phyloP scores from a whole-genome alignment of 2,113 vertebrate genomes.

The Oncorhynchus clarkii region DNA sequence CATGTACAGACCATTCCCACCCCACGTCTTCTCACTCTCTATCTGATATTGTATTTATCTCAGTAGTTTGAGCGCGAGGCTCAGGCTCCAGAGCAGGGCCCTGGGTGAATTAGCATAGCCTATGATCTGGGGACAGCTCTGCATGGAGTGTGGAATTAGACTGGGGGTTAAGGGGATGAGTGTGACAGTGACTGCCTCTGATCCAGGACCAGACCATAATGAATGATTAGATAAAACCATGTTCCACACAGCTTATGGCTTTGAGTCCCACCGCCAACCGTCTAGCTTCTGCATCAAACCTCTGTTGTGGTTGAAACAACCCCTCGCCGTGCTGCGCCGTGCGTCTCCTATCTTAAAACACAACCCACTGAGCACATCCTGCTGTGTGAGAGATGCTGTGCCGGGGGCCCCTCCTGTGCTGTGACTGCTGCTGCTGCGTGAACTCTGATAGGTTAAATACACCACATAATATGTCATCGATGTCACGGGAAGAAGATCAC shows the following conservation, averaged over 20 bases:
- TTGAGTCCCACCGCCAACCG: conserved; percentile 1
- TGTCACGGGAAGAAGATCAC: not conserved
- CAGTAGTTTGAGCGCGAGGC: not conserved
- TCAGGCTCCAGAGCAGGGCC: not conserved
- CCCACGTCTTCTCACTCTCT: not conserved
- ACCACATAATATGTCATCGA: not conserved
- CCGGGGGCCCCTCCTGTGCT: not conserved
- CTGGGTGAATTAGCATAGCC: not conserved
- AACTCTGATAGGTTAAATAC: conserved; percentile 1
- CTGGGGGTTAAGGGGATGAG: conserved; percentile 7
- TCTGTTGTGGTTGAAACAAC: not conserved
- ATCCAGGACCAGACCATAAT: conserved; percentile 14
- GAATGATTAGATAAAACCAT: conserved; percentile 9
- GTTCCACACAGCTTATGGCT: conserved; percentile 2
- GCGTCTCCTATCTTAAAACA: conserved; percentile 2
- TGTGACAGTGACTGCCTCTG: conserved; percentile 14
- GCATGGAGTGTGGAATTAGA: not conserved
- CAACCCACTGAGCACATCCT: not conserved
- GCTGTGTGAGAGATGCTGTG: not conserved
- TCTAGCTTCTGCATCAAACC: not conserved
- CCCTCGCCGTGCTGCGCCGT: not conserved
- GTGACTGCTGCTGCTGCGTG: no score
- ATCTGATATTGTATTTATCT: not conserved
- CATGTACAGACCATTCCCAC: not conserved
- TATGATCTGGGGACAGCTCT: conserved; percentile 14